Conservation (phyloP, 92 coral and sea anemone species). For the Palythoa grandiflora region DNA sequence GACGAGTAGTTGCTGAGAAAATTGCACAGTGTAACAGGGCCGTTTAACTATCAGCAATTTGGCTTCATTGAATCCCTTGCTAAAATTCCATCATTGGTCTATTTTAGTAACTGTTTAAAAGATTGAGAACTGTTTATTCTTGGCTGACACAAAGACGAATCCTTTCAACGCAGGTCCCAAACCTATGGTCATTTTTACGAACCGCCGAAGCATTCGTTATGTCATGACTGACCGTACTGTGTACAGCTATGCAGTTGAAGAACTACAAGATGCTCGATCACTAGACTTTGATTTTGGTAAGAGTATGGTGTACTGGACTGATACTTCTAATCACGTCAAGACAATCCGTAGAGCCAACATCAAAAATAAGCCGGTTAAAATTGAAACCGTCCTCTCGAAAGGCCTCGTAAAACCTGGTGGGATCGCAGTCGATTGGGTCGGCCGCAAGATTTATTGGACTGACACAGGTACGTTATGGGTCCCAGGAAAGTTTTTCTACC, state of each 20-base stretch:
- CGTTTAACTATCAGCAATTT: too few species aligned
- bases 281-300: slow-evolving; percentile 83
- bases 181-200: slow-evolving; percentile 79
- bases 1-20: too few species aligned
- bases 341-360: slow-evolving; percentile 78
- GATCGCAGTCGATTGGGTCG: slow-evolving; percentile 97
- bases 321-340: slow-evolving; percentile 32
- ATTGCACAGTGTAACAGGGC: too few species aligned
- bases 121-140: neutral
- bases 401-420: slow-evolving; percentile 68
- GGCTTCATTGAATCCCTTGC: too few species aligned
- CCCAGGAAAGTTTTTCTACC: neutral
- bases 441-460: slow-evolving; percentile 95
- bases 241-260: slow-evolving; percentile 65
- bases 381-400: slow-evolving; percentile 60
- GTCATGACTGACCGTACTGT: slow-evolving; percentile 82
- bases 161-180: slow-evolving; percentile 64
- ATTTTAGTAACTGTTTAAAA: too few species aligned
- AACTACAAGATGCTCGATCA: slow-evolving; percentile 74
- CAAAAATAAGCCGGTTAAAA: slow-evolving; percentile 51
- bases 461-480: slow-evolving; percentile 57
- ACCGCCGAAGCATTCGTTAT: slow-evolving; percentile 82
- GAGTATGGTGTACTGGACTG: slow-evolving; percentile 91
- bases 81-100: too few species aligned
- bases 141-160: neutral